Conservation (phyloP, 1,140 invertebrate genomes). For the Bombus haemorrhoidalis region DNA sequence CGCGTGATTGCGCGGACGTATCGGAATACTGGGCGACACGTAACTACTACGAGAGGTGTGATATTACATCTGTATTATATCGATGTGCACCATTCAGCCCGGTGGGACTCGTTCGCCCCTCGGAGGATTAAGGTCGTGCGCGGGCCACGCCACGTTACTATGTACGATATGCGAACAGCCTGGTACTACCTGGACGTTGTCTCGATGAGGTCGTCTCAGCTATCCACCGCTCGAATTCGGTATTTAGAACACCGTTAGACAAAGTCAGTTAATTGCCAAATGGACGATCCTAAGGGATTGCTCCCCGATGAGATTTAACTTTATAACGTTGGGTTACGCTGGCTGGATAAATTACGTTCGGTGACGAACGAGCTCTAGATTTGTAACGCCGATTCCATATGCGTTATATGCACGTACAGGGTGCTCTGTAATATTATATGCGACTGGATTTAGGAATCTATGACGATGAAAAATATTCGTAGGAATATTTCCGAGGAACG, state of each 20-base stretch:
- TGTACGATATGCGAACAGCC: neutral
- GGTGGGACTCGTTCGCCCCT: neutral
- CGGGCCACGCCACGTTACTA: neutral
- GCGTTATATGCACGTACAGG: neutral
- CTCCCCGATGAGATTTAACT: neutral
- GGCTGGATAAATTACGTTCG: neutral
- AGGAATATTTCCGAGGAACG: neutral
- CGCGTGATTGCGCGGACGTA: constrained; percentile 46
- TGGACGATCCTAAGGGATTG: neutral
- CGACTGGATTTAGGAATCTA: neutral
- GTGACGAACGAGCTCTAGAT: neutral
- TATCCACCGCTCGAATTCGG: neutral
- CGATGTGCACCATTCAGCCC: constrained; percentile 20
- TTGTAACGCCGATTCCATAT: neutral
- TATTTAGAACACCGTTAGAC: neutral
- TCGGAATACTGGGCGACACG: constrained; percentile 35
- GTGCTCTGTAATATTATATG: neutral
- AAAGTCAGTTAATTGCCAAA: constrained; percentile 8
- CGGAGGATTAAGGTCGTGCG: constrained; percentile 46
- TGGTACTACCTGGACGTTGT: no score
- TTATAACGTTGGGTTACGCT: neutral
- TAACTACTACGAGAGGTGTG: constrained; percentile 38
- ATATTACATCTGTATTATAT: constrained; percentile 51
- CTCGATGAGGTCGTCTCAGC: neutral
- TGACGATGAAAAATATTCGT: neutral